A percentile compares a stretch with the other conserved stretches of the same genome.
Evolutionary conservation across 2,113 vertebrate species (phyloP).

Genomic region (Hiodon tergisus): DNA sequence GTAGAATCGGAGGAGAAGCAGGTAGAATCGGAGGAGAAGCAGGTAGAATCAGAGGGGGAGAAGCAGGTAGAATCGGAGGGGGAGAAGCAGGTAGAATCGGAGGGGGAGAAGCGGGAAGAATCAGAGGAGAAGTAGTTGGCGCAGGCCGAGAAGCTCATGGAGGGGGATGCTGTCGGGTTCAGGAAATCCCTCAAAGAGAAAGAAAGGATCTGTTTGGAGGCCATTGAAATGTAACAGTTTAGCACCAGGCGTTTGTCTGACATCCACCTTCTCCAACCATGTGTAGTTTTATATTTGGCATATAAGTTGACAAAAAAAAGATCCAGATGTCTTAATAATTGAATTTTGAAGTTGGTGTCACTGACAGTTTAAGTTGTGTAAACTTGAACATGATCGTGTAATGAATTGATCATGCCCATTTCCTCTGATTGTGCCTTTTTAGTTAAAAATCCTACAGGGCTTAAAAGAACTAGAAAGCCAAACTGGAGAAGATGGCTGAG

Average conservation of each 20-base stretch:
- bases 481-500: conserved; percentile 68
- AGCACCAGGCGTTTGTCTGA: too few relatives aligned
- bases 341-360: background rate
- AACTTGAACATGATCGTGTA: background rate
- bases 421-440: background rate
- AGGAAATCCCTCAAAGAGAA: conserved; percentile 78
- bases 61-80: conserved; percentile 55
- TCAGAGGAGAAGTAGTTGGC: conserved; percentile 66
- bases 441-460: conserved; percentile 58
- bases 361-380: background rate
- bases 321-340: background rate
- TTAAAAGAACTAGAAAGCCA: conserved; percentile 71
- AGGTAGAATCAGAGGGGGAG: too few relatives aligned
- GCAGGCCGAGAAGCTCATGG: conserved; percentile 62
- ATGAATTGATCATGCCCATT: too few relatives aligned
- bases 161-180: conserved; percentile 65
- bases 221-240: conserved; percentile 63
- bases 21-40: too few relatives aligned
- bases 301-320: background rate
- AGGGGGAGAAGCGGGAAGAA: conserved; percentile 62
- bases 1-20: too few relatives aligned
- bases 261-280: too few relatives aligned
- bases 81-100: conserved; percentile 48
- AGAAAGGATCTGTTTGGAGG: conserved; percentile 69
- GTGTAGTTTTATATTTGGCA: background rate